Conservation (phyloP, 53 echinoderm and acorn worm species). For the Antedon mediterranea region DNA sequence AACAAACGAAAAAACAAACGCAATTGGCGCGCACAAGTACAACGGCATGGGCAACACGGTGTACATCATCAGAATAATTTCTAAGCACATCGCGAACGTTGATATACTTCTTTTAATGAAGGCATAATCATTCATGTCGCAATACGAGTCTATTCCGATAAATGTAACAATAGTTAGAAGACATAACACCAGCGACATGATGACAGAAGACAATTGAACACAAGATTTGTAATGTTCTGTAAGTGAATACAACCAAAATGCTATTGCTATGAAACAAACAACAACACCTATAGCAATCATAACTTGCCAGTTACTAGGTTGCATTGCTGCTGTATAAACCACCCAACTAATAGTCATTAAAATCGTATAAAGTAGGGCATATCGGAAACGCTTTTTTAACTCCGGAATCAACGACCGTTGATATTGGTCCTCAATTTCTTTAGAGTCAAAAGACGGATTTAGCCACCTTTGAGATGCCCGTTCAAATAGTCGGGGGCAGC, state of each 20-base stretch:
- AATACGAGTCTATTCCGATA: constrained; percentile 16
- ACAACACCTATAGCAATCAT: constrained; percentile 18
- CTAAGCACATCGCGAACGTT: constrained; percentile 76
- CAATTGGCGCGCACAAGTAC: constrained; percentile 40
- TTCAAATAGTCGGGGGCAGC: constrained; percentile 89
- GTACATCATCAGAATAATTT: constrained; percentile 91
- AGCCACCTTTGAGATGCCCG: constrained; percentile 97
- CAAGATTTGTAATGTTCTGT: constrained; percentile 46
- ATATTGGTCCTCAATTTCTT: constrained; percentile 76
- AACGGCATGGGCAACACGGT: constrained; percentile 87
- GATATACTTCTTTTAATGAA: constrained; percentile 68
- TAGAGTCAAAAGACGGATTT: constrained; percentile 87
- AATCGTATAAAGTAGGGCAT: constrained; percentile 63
- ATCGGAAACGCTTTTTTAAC: constrained; percentile 63
- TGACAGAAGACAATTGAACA: constrained; percentile 36
- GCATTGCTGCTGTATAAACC: constrained; percentile 39
- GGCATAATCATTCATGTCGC: constrained; percentile 2
- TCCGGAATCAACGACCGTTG: constrained; percentile 62
- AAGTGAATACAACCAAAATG: constrained; percentile 43
- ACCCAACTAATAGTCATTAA: constrained; percentile 67
- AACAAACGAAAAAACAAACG: constrained; percentile 43
- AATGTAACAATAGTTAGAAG: constrained; percentile 51
- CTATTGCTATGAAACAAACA: constrained; percentile 44
- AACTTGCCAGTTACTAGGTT: neutral
- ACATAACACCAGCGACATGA: constrained; percentile 51